Conservation (phyloP, 2,113 vertebrate species). For the Burhinus bistriatus region DNA sequence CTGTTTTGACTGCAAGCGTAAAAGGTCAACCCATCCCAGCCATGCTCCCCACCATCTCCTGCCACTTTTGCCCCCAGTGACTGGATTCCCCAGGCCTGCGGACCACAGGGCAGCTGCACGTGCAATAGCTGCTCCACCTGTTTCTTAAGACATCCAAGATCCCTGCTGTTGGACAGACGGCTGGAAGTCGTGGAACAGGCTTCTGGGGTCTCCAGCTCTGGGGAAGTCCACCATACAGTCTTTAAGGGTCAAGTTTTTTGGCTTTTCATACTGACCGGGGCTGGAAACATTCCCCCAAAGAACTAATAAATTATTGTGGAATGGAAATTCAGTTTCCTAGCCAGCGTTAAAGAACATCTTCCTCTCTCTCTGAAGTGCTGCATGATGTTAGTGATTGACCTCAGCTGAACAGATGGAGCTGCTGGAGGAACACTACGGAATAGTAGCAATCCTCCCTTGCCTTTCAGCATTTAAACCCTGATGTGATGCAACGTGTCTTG, state of each 20-base stretch:
- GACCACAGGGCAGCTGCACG: background rate
- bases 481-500: slow-evolving; percentile 50
- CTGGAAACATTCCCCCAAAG: background rate
- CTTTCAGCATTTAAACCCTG: slow-evolving; percentile 57
- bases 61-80: background rate
- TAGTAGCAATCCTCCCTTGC: slow-evolving; percentile 40
- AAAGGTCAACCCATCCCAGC: background rate
- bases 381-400: slow-evolving; percentile 53
- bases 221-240: background rate
- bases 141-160: background rate
- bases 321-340: slow-evolving; percentile 13
- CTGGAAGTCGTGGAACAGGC: background rate
- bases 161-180: background rate
- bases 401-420: slow-evolving; percentile 43
- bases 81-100: background rate
- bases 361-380: slow-evolving; percentile 11
- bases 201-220: background rate
- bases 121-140: background rate
- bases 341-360: slow-evolving; percentile 10
- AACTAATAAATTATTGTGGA: background rate
- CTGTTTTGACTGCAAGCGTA: background rate
- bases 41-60: background rate
- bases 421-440: slow-evolving; percentile 48
- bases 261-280: background rate
- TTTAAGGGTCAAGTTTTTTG: background rate